These are phyloP conservation scores for Sterrhoptilus dennistouni DNA, from an alignment of 2,113 vertebrate species.

Conservation along the genomic window DNA sequence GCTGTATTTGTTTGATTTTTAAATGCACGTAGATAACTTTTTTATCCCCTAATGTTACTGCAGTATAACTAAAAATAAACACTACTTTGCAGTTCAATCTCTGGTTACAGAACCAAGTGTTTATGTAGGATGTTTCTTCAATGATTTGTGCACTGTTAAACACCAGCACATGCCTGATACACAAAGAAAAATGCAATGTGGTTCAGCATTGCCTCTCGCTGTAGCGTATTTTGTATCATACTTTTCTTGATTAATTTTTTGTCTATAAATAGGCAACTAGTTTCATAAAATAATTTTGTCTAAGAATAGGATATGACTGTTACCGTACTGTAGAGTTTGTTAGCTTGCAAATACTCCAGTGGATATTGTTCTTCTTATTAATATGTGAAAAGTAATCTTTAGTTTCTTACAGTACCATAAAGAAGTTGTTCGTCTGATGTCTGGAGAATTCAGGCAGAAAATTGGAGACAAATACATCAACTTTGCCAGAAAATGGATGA, in stretches of 20 bases:
- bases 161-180: fast-evolving
- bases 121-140: neutral
- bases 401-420: constrained; percentile 90
- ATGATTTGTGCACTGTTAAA: neutral
- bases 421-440: constrained; percentile 98
- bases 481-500: constrained; percentile 99
- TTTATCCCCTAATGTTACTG: neutral
- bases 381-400: constrained; percentile 31
- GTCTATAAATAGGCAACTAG: neutral
- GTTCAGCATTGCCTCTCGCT: neutral
- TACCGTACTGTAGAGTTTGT: neutral
- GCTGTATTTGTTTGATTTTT: neutral
- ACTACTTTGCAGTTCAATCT: neutral
- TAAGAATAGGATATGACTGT: neutral
- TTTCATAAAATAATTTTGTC: neutral
- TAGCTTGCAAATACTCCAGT: neutral
- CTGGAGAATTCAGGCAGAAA: constrained; percentile 93
- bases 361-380: neutral
- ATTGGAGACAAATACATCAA: constrained; percentile 95
- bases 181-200: neutral
- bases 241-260: neutral
- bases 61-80: neutral
- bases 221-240: neutral
- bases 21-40: neutral
- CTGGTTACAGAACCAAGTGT: neutral